Evolutionary conservation across 2,113 vertebrate genomes (phyloP).

Genomic region (Herpetotheres cachinnans): DNA sequence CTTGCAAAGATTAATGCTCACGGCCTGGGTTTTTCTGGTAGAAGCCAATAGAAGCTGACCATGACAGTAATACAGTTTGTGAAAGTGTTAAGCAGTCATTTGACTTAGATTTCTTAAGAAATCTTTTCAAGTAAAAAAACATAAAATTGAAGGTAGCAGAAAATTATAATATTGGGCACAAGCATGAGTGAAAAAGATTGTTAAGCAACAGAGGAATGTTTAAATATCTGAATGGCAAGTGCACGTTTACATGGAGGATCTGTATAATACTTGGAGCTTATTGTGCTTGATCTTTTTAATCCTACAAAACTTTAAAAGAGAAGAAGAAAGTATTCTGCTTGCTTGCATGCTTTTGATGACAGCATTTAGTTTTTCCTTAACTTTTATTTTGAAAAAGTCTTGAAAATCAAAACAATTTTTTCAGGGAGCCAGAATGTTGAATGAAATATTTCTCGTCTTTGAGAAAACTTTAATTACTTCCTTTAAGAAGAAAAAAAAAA

Average conservation of each 20-base stretch:
- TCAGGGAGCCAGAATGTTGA: neutral
- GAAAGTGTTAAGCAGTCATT: neutral
- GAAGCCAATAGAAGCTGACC: neutral
- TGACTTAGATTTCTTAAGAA: neutral
- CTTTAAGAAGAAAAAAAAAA: neutral
- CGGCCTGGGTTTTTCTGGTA: neutral
- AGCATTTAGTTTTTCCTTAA: neutral
- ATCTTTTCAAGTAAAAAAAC: neutral
- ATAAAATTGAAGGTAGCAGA: neutral
- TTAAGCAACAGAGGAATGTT: neutral
- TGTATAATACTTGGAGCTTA: neutral
- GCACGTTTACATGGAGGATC: neutral
- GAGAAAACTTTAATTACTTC: neutral
- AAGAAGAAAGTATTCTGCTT: neutral
- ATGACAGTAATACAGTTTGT: neutral
- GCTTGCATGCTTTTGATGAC: neutral
- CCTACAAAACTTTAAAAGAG: neutral
- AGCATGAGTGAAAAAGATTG: neutral
- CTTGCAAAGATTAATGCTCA: neutral
- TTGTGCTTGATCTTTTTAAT: neutral
- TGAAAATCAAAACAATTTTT: neutral
- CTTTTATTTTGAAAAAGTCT: neutral
- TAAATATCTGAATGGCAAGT: neutral
- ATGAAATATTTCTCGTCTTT: neutral
- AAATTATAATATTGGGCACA: neutral